These are phyloP conservation scores for Ara ararauna DNA, from an alignment of 2,797 vertebrate genomes.

Conservation along the genomic window DNA sequence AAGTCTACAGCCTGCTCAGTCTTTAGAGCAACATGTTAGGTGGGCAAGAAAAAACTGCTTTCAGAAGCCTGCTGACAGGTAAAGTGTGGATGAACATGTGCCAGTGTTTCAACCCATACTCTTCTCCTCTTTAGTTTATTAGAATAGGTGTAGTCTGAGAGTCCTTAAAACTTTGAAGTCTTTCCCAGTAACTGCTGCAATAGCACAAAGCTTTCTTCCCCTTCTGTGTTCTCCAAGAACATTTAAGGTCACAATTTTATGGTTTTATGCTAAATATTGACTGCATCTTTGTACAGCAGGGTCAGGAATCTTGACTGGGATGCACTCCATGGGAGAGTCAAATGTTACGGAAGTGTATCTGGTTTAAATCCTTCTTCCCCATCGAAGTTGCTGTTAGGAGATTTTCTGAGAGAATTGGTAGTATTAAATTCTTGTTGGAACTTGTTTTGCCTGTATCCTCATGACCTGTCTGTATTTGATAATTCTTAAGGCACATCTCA, in stretches of 20 bases:
- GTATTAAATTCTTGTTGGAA: neutral
- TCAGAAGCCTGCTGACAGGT: neutral
- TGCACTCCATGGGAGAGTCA: neutral
- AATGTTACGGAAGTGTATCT: neutral
- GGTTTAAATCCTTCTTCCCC: neutral
- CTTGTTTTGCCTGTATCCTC: neutral
- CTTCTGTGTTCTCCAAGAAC: neutral
- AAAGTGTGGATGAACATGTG: neutral
- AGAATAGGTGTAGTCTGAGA: neutral
- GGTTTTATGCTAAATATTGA: neutral
- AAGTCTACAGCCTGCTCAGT: neutral
- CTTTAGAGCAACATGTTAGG: neutral
- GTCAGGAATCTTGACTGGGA: neutral
- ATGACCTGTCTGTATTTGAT: neutral
- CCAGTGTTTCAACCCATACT: neutral
- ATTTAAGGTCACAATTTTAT: neutral
- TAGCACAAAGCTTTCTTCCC: neutral
- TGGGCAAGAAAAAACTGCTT: neutral
- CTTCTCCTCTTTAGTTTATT: neutral
- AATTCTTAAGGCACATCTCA: neutral
- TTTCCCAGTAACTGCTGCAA: neutral
- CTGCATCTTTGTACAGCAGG: neutral
- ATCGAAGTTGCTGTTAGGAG: neutral
- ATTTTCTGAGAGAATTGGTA: neutral
- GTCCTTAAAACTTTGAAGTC: neutral